A percentile compares a stretch with the other conserved stretches of the same genome.
phyloP scores from a whole-genome alignment of 2,888 invertebrate genomes.

The Drosophila rellima region DNA sequence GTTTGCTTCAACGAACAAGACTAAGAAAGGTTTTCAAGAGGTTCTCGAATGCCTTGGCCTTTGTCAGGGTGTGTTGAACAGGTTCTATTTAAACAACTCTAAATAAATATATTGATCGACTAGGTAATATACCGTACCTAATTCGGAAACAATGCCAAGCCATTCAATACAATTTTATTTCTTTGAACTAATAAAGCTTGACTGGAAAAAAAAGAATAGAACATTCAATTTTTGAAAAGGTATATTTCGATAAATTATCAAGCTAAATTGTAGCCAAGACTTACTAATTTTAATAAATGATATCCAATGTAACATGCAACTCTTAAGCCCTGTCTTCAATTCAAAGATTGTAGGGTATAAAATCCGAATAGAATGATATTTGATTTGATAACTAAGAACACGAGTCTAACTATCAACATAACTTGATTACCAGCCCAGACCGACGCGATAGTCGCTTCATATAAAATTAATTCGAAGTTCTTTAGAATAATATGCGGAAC shows the following conservation, averaged over 20 bases:
- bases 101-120: constrained; percentile 31
- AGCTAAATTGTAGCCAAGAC: background rate
- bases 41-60: constrained; percentile 6
- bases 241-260: background rate
- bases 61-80: constrained; percentile 21
- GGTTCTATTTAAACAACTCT: constrained; percentile 26
- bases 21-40: constrained; percentile 10
- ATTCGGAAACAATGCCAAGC: background rate
- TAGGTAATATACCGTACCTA: background rate
- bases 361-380: constrained; percentile 24
- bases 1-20: background rate
- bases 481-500: constrained; percentile 39
- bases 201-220: background rate
- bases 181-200: background rate
- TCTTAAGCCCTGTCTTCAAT: background rate
- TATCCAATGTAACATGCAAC: background rate
- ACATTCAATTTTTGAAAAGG: background rate
- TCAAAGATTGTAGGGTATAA: constrained; percentile 26
- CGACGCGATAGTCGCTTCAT: constrained; percentile 5
- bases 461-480: constrained; percentile 27
- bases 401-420: constrained; percentile 19
- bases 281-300: background rate
- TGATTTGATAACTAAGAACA: constrained; percentile 40
- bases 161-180: background rate
- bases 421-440: constrained; percentile 26